Base-by-base conservation (phyloP, 1,140 invertebrate species). In the Spodoptera litura region DNA sequence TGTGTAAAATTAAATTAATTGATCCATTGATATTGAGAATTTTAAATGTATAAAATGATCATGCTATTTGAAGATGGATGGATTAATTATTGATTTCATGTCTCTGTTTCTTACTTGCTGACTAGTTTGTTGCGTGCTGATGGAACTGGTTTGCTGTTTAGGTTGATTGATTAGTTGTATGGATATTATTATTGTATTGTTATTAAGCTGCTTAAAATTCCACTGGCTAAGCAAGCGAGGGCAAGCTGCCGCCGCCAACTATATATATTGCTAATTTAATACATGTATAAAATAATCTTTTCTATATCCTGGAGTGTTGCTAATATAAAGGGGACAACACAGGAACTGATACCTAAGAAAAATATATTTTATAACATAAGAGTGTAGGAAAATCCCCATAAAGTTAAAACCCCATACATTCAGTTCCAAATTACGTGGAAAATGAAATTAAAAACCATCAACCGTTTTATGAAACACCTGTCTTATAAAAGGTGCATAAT, bases 21-120 rank as follows among this genome's bases (percentile, higher is more conserved):
- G 44, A 13, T 52, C 49, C 13, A 52, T 70, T 70, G 25, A 12
- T 70, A 53, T 70, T 52, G 44, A 5, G 66, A 52, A 70, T 27
- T 25, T 53, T 53, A 27, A 55, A 13, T n/a, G 11, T 49, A 66
- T 49, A 49, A 49, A 66, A 49, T 66, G 11, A 44, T 66, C n/a
- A 25, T 49, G 35, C 15, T 20, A 66, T 44, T 49, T 38, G 38
- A 12, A 25, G n/a, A n/a, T 20, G 5, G 38, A 64, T 44, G 61
- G 38, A 49, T 66, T 44, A 49, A 66, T 66, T 66, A 49, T 49
- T 49, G 38, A 66, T 66, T 66, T 66, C 62, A 66, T 25, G 62
- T 66, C 15, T 66, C 62, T 49, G 10, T 66, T 66, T 49, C 38
- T 66, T 25, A 66, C 49, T 66, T n/a, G 49, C n/a, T 51, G 15